These are phyloP conservation scores for Menidia beryllina DNA, from an alignment of 2,113 vertebrate species.

Conservation along the genomic window DNA sequence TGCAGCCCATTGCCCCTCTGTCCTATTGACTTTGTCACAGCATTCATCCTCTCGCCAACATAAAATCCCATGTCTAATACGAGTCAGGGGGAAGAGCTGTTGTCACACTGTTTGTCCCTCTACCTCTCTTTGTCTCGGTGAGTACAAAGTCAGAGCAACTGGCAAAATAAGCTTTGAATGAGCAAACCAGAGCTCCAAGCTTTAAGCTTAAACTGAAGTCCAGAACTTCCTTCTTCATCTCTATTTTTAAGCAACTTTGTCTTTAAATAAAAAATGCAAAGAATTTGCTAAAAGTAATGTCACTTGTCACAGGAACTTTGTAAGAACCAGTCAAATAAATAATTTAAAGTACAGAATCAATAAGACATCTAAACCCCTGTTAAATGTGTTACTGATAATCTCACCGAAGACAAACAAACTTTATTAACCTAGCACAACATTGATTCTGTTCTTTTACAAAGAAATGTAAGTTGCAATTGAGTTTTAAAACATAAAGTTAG, in stretches of 20 bases:
- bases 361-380: too few relatives aligned
- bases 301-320: constrained; percentile 2
- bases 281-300: constrained; percentile 41
- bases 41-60: constrained; percentile 70
- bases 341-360: too few relatives aligned
- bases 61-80: constrained; percentile 70
- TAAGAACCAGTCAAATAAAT: too few relatives aligned
- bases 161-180: constrained; percentile 57
- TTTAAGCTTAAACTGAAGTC: constrained; percentile 56
- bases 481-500: too few relatives aligned
- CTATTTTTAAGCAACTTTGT: constrained; percentile 43
- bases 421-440: too few relatives aligned
- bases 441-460: too few relatives aligned
- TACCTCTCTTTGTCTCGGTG: constrained; percentile 65
- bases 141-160: constrained; percentile 65
- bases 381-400: too few relatives aligned
- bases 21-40: constrained; percentile 79
- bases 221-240: constrained; percentile 55
- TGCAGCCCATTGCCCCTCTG: constrained; percentile 72
- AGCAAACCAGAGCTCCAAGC: constrained; percentile 61
- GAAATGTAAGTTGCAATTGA: too few relatives aligned
- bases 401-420: not conserved
- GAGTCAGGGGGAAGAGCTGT: constrained; percentile 66
- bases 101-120: constrained; percentile 66
- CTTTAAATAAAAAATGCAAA: constrained; percentile 38